These are phyloP conservation scores for Molorchus minor DNA, from an alignment of 2,888 invertebrate species.

Conservation along the genomic window DNA sequence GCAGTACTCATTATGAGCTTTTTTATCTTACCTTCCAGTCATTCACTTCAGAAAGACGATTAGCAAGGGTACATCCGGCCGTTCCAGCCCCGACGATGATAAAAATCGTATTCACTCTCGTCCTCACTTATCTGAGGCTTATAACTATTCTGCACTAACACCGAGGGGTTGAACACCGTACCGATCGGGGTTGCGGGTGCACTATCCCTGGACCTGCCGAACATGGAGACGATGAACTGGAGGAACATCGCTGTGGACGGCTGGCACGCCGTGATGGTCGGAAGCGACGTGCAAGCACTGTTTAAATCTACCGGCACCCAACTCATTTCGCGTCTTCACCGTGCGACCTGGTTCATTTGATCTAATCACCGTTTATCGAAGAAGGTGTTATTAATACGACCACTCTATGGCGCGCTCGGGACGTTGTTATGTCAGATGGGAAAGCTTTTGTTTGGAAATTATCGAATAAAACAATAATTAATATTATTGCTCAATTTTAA, in stretches of 20 bases:
- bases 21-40: constrained; percentile 69
- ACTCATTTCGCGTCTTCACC: constrained; percentile 40
- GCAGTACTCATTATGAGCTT: too few relatives aligned
- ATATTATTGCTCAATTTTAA: constrained; percentile 9
- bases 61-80: constrained; percentile 73
- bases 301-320: constrained; percentile 69
- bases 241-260: constrained; percentile 68
- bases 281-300: constrained; percentile 64
- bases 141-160: too few relatives aligned
- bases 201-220: constrained; percentile 62
- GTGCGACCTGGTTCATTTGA: constrained; percentile 4
- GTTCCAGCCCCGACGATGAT: constrained; percentile 73
- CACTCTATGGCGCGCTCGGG: not conserved
- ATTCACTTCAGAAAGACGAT: constrained; percentile 69
- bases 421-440: constrained; percentile 3
- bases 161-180: not conserved
- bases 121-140: not conserved
- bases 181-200: too few relatives aligned
- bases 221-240: constrained; percentile 66
- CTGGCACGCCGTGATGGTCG: constrained; percentile 68
- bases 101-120: constrained; percentile 66
- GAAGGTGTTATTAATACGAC: constrained; percentile 14
- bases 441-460: constrained; percentile 21
- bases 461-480: constrained; percentile 1
- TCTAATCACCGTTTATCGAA: not conserved